A percentile compares a stretch with the other conserved stretches of the same genome.
Evolutionary conservation across 2,888 invertebrate species (phyloP).

Genomic region (Drosophila birchii): DNA sequence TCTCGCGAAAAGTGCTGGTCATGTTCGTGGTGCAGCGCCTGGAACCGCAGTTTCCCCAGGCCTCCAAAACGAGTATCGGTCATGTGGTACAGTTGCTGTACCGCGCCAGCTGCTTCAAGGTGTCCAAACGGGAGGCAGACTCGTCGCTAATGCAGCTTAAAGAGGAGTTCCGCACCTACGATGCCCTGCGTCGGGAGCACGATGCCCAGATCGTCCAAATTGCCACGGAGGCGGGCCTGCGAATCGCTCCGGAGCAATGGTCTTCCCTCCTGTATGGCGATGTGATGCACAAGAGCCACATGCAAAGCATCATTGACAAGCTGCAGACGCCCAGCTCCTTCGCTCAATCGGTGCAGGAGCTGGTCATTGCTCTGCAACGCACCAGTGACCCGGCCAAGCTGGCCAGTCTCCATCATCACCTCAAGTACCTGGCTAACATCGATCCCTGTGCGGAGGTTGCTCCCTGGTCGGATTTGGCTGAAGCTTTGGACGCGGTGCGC

Average conservation of each 20-base stretch:
- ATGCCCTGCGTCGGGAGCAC: slow-evolving; percentile 96
- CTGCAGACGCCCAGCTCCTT: slow-evolving; percentile 97
- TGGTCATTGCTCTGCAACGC: slow-evolving; percentile 95
- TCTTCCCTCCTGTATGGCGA: slow-evolving; percentile 98
- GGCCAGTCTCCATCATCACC: slow-evolving; percentile 90
- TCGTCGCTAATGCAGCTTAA: slow-evolving; percentile 99
- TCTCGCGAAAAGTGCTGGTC: slow-evolving; percentile 97
- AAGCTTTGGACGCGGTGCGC: slow-evolving; percentile 89
- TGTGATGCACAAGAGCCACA: slow-evolving; percentile 97
- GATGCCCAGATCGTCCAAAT: slow-evolving; percentile 99
- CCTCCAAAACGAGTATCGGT: slow-evolving; percentile 99
- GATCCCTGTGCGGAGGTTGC: slow-evolving; percentile 92
- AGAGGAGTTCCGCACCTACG: slow-evolving; percentile 98
- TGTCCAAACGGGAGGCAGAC: slow-evolving; percentile 97
- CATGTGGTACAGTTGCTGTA: slow-evolving; percentile 99
- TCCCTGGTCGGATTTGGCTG: slow-evolving; percentile 88
- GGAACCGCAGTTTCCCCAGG: slow-evolving; percentile 97
- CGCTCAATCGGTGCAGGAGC: slow-evolving; percentile 94
- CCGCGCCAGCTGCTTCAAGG: slow-evolving; percentile 99
- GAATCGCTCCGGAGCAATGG: slow-evolving; percentile 99
- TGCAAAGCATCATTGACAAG: slow-evolving; percentile 96
- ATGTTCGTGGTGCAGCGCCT: slow-evolving; percentile 99
- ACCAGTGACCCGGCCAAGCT: slow-evolving; percentile 94
- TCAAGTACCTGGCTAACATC: slow-evolving; percentile 93
- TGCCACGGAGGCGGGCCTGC: slow-evolving; percentile 97